Evolutionary conservation across 2,797 vertebrate species (phyloP), one percentile per base, ranked within the genome.

Genomic region (Neoniphon sammara): DNA sequence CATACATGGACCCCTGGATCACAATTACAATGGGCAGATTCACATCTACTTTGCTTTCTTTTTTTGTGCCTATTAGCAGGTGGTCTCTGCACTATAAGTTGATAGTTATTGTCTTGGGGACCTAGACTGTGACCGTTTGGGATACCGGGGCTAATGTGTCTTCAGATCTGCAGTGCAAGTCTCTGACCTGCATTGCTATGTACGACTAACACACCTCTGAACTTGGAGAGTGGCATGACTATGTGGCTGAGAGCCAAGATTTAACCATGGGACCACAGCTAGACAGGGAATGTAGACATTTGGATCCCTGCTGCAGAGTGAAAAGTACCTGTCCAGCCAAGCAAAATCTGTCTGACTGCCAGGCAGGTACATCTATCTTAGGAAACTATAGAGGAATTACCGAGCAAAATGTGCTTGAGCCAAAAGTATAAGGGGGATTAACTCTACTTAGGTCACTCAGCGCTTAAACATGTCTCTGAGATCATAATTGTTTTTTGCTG

Each of bases 1-100:
- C 78, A 81, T 72, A 81, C 74, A 85, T 54, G 72, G 82, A 76
- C 31, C 54, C 27, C 3, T 56, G 65, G 57, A 69, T 62, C 47
- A 56, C 66, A 55, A 62, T 31, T 39, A 49, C 18, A 7, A 44
- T 30, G 75, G 42, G 23, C 11, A 74, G 49, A 81, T 77, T 79
- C 69, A 54, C 52, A 49, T 72, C 80, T 42, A 23, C 49, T 73
- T 67, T 25, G 49, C 18, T 67, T 81, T 77, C 30, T 70, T 66
- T 74, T 73, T 67, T 39, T 69, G 56, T 76, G 66, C 15, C 1
- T 6, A 67, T 61, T 64, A 74, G 73, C 73, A 74, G 80, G 74
- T 64, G 73, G 60, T 56, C 62, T 42, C 69, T 34, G 10, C 27
- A 61, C 6, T 20, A 21, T 46, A 31, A 65, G 42, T 25, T 75